phyloP scores from a whole-genome alignment of 2,113 vertebrate species.

The Peucedramus taeniatus region DNA sequence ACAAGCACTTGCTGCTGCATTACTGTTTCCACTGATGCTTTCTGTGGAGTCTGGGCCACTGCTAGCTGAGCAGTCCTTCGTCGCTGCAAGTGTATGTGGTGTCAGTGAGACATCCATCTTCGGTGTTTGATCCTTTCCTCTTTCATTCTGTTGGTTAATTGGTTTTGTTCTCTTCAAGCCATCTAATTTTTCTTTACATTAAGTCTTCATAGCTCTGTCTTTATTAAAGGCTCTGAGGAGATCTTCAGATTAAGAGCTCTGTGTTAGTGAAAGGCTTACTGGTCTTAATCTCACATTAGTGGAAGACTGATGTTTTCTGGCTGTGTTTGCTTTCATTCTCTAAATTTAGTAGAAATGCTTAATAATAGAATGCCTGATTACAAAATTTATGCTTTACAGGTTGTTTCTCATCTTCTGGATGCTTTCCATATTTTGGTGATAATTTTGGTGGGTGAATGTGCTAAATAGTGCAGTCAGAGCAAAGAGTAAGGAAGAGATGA shows the following conservation, averaged over 20 bases:
- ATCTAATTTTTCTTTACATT: not conserved
- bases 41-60: not conserved
- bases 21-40: not conserved
- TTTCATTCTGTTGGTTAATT: not conserved
- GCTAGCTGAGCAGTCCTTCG: not conserved
- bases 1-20: not conserved
- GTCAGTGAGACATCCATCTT: not conserved
- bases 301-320: not conserved
- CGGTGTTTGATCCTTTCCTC: not conserved
- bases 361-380: not conserved
- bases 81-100: not conserved
- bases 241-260: not conserved
- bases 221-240: not conserved
- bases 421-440: not conserved
- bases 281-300: not conserved
- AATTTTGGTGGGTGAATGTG: not conserved
- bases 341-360: not conserved
- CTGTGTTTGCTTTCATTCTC: not conserved
- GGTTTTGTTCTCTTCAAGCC: not conserved
- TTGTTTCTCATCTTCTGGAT: not conserved
- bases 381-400: fast-evolving
- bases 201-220: not conserved
- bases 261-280: not conserved
- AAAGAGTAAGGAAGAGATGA: not conserved
- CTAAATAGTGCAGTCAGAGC: not conserved